Percentiles rank a stretch among this genome's conserved stretches.
phyloP scores from a whole-genome alignment of 2,888 invertebrate genomes.

The Lasioglossum morio region DNA sequence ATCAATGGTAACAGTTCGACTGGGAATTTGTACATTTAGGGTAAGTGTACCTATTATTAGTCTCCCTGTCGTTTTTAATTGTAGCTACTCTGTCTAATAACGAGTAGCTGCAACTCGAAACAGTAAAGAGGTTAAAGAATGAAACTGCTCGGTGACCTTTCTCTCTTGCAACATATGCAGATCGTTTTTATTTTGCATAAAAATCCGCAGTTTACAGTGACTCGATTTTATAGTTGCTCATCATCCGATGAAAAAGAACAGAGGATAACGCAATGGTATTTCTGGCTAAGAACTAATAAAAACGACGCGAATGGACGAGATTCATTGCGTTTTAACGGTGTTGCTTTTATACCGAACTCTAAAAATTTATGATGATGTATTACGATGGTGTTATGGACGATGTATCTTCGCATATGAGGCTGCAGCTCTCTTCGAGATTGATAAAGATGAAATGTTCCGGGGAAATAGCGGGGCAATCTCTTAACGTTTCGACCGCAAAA shows the following conservation, averaged over 20 bases:
- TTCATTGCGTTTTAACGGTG: background rate
- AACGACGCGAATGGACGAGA: background rate
- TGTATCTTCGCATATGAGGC: background rate
- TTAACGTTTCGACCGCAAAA: background rate
- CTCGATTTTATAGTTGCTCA: background rate
- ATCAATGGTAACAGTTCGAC: background rate
- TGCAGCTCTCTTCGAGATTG: background rate
- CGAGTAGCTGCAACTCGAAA: background rate
- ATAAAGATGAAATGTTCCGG: background rate
- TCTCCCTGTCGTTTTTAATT: too few species aligned
- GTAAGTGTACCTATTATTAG: too few species aligned
- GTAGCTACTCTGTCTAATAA: background rate
- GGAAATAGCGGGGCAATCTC: background rate
- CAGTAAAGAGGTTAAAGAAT: background rate
- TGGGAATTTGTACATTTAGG: background rate
- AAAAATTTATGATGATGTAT: constrained; percentile 2
- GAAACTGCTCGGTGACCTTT: background rate
- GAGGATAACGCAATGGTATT: background rate
- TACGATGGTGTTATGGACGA: background rate
- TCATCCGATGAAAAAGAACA: background rate
- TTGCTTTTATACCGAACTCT: background rate
- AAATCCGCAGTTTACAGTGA: background rate
- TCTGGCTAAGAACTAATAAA: background rate
- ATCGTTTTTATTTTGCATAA: background rate
- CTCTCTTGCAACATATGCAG: background rate